Percentiles rank a stretch among this genome's conserved stretches.
Evolutionary conservation across 2,888 invertebrate species (phyloP).

Genomic region (Punctoribates punctum): DNA sequence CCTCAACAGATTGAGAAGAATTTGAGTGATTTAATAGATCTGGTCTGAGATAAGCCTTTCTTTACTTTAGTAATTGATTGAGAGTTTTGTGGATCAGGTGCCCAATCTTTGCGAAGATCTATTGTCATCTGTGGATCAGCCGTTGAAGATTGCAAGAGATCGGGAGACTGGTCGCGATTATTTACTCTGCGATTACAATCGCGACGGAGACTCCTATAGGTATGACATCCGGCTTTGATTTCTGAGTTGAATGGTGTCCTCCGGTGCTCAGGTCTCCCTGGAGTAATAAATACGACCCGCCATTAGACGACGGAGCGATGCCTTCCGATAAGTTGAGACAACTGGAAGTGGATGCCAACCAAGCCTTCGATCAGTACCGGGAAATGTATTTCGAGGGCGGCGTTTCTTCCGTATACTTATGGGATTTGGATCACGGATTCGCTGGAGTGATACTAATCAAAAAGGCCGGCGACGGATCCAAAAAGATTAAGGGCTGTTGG

Average conservation of each 20-base stretch:
- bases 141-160: slow-evolving; percentile 89
- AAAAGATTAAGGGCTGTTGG: slow-evolving; percentile 99
- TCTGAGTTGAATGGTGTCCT: slow-evolving; percentile 37
- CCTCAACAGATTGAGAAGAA: slow-evolving; percentile 99
- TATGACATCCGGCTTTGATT: slow-evolving; percentile 50
- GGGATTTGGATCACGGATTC: slow-evolving; percentile 99
- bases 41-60: slow-evolving; percentile 56
- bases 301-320: slow-evolving; percentile 96
- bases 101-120: slow-evolving; percentile 94
- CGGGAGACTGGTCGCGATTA: slow-evolving; percentile 94
- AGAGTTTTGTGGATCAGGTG: slow-evolving; percentile 57
- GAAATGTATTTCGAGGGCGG: slow-evolving; percentile 99
- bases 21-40: slow-evolving; percentile 91
- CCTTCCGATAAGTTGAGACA: slow-evolving; percentile 93
- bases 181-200: slow-evolving; percentile 95
- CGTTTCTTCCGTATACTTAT: slow-evolving; percentile 97
- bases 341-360: slow-evolving; percentile 95
- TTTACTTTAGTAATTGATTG: not conserved
- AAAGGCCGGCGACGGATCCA: slow-evolving; percentile 96
- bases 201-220: slow-evolving; percentile 97
- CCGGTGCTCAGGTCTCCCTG: slow-evolving; percentile 98
- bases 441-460: slow-evolving; percentile 94
- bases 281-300: slow-evolving; percentile 98
- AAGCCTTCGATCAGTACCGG: slow-evolving; percentile 96
- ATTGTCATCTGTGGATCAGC: slow-evolving; percentile 95